These are phyloP conservation scores for Luperina testacea DNA, from an alignment of 2,888 invertebrate genomes.

Conservation along the genomic window DNA sequence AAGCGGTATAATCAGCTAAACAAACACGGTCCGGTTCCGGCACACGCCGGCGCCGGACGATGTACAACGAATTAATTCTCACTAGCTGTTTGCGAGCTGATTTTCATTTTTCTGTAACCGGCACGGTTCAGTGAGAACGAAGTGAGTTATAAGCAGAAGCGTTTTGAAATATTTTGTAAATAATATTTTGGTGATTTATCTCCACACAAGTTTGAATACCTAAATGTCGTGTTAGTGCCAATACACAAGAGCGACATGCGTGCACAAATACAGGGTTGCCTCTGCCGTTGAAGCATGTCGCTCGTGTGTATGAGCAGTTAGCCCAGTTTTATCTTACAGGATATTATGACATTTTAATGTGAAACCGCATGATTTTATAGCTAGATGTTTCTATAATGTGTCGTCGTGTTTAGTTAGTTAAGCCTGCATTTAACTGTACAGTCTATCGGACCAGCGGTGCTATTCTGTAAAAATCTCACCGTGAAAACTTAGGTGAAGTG, in stretches of 20 bases:
- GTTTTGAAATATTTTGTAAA: not conserved
- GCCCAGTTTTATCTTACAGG: not conserved
- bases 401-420: not conserved
- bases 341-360: not conserved
- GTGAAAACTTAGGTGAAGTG: too few species aligned
- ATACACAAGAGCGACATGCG: too few species aligned
- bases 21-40: constrained; percentile 23
- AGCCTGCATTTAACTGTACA: not conserved
- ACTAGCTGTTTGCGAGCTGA: constrained; percentile 61
- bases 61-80: constrained; percentile 63
- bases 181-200: not conserved
- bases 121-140: constrained; percentile 21
- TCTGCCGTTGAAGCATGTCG: too few species aligned
- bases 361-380: not conserved
- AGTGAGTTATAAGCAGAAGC: not conserved
- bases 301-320: not conserved
- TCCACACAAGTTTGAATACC: not conserved
- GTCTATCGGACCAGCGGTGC: not conserved
- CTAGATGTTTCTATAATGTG: not conserved
- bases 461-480: too few species aligned
- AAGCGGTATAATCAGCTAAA: constrained; percentile 11
- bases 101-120: constrained; percentile 64
- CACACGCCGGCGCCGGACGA: constrained; percentile 10
- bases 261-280: too few species aligned
- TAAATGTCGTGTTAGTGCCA: not conserved